Evolutionary conservation across 2,888 invertebrate species (phyloP).

Genomic region (Anarsia innoxiella): DNA sequence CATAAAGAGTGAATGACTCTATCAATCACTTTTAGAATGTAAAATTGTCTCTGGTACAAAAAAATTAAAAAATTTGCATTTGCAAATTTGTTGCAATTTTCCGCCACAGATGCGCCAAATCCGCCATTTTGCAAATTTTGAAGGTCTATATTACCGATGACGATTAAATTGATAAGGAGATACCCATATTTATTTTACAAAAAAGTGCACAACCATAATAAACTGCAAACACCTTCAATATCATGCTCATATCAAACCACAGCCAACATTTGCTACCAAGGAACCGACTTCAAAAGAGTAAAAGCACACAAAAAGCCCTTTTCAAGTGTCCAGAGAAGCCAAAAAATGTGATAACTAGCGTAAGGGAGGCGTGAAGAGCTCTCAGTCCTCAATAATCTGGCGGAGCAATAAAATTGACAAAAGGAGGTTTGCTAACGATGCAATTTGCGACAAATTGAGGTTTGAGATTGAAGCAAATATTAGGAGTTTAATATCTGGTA

Average conservation of each 20-base stretch:
- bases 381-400: conserved; percentile 52
- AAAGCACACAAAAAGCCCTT: conserved; percentile 6
- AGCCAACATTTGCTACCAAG: background rate
- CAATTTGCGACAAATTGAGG: conserved; percentile 32
- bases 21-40: too few relatives aligned
- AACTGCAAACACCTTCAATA: too few relatives aligned
- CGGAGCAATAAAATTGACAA: conserved; percentile 62
- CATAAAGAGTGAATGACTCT: too few relatives aligned
- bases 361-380: conserved; percentile 53
- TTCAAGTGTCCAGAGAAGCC: conserved; percentile 35
- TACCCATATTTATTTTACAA: too few relatives aligned
- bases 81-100: too few relatives aligned
- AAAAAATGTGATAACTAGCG: conserved; percentile 68
- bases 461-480: conserved; percentile 29
- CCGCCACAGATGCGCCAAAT: too few relatives aligned
- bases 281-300: background rate
- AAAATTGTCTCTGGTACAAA: too few relatives aligned
- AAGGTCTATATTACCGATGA: too few relatives aligned
- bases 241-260: background rate
- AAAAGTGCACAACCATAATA: too few relatives aligned
- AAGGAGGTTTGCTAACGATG: conserved; percentile 66
- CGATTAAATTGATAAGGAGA: too few relatives aligned
- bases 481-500: conserved; percentile 13
- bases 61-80: too few relatives aligned
- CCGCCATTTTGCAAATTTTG: too few relatives aligned